Evolutionary conservation across 2,797 vertebrate species (phyloP).

Genomic region (Toxotes lorentzi): DNA sequence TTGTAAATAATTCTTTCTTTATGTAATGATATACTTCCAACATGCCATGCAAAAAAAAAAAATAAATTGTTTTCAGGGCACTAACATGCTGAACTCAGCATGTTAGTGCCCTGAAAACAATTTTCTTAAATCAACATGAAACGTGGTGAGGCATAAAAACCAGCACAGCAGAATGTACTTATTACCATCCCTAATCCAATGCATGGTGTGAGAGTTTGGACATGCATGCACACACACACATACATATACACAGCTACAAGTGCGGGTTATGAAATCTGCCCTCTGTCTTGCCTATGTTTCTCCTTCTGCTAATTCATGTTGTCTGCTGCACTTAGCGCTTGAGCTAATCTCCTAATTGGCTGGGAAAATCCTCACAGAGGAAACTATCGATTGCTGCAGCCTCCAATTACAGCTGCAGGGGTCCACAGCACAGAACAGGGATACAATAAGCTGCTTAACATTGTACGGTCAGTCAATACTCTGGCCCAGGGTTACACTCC

Average conservation of each 20-base stretch:
- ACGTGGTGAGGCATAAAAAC: constrained; percentile 11
- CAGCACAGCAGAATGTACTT: constrained; percentile 22
- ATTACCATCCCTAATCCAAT: constrained; percentile 35
- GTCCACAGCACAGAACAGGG: constrained; percentile 58
- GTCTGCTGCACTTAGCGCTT: constrained; percentile 79
- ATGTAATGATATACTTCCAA: neutral
- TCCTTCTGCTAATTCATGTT: constrained; percentile 76
- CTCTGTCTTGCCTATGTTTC: constrained; percentile 59
- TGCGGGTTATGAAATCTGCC: constrained; percentile 42
- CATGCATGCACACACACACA: constrained; percentile 15
- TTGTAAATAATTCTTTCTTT: neutral
- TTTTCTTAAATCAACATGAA: constrained; percentile 8
- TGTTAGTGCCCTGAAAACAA: neutral
- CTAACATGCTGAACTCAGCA: constrained; percentile 7
- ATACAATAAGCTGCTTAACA: constrained; percentile 80
- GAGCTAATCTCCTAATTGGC: constrained; percentile 86
- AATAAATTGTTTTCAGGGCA: no score
- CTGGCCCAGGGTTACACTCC: constrained; percentile 51
- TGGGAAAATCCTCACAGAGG: constrained; percentile 84
- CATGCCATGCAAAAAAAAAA: neutral
- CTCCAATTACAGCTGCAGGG: constrained; percentile 75
- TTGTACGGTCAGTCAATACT: constrained; percentile 67
- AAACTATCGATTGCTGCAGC: constrained; percentile 81
- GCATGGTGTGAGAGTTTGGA: constrained; percentile 11
- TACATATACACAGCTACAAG: constrained; percentile 6